Conservation (phyloP, 2,113 vertebrate species). For the Rafetus swinhoei region DNA sequence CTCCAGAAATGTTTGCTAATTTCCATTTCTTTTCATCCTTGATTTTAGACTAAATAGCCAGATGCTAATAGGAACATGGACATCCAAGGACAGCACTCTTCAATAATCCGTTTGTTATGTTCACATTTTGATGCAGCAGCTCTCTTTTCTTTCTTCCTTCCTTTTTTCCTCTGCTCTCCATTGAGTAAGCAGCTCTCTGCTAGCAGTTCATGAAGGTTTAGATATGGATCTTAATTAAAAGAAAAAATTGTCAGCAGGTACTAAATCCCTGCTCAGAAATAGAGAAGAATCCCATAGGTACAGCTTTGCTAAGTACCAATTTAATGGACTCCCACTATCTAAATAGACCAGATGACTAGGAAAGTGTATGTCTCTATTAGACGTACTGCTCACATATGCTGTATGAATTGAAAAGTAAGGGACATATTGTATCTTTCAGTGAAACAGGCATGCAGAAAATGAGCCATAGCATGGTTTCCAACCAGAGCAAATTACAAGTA, state of each 20-base stretch:
- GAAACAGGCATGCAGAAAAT: background rate
- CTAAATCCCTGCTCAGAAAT: conserved; percentile 30
- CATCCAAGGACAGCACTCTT: background rate
- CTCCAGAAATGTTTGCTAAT: background rate
- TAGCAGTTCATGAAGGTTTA: background rate
- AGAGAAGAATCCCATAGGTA: background rate
- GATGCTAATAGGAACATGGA: background rate
- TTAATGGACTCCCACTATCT: conserved; percentile 45
- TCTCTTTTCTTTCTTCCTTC: background rate
- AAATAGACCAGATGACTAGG: background rate
- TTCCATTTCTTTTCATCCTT: background rate
- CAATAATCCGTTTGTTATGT: background rate
- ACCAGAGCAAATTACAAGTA: background rate
- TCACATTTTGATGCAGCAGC: background rate
- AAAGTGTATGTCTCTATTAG: conserved; percentile 41
- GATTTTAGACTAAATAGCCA: background rate
- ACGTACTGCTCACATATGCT: background rate
- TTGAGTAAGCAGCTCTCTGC: background rate
- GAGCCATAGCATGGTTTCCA: background rate
- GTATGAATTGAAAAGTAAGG: background rate
- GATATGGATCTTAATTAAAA: conserved; percentile 64
- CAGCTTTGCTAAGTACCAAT: conserved; percentile 25
- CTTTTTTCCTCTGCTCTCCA: background rate
- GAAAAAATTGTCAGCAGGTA: conserved; percentile 41
- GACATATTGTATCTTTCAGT: background rate